Percentiles rank a stretch among this genome's conserved stretches.
Evolutionary conservation across 2,113 vertebrate species (phyloP).

Genomic region (Lethenteron camtschaticum): DNA sequence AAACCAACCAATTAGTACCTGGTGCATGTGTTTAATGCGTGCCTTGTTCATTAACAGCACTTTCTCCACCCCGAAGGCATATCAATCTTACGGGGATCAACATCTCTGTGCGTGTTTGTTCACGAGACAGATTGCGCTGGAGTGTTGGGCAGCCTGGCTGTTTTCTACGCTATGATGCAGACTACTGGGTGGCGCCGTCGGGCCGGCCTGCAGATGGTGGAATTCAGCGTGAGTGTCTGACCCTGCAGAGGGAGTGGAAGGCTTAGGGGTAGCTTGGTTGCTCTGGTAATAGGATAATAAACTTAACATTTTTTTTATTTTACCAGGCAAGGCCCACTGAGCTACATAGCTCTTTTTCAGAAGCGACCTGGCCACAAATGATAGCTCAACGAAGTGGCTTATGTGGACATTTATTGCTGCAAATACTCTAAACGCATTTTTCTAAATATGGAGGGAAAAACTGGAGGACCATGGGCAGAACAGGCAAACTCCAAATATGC

Average conservation of each 20-base stretch:
- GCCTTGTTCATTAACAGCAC: background rate
- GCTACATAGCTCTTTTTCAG: background rate
- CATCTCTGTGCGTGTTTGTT: background rate
- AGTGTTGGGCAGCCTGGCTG: slow-evolving; percentile 12
- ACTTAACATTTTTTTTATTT: background rate
- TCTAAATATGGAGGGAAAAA: too few species aligned
- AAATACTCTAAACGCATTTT: too few species aligned
- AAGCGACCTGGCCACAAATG: background rate
- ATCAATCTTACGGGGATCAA: background rate
- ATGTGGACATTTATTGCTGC: background rate
- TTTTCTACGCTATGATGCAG: slow-evolving; percentile 14
- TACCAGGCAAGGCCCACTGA: background rate
- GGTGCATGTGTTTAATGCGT: background rate
- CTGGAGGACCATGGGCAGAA: too few species aligned
- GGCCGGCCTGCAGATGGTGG: slow-evolving; percentile 14
- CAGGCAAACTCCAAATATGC: too few species aligned
- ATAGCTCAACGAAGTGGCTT: background rate
- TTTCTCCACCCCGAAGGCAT: background rate
- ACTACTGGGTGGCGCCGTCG: slow-evolving; percentile 17
- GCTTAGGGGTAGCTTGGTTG: background rate
- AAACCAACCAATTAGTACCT: background rate
- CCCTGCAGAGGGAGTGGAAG: background rate
- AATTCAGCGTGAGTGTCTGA: slow-evolving; percentile 11
- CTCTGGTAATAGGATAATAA: background rate
- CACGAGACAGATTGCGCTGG: slow-evolving; percentile 13